These are phyloP conservation scores for Rotaria macrura DNA, from an alignment of 2,888 invertebrate species.

Conservation along the genomic window DNA sequence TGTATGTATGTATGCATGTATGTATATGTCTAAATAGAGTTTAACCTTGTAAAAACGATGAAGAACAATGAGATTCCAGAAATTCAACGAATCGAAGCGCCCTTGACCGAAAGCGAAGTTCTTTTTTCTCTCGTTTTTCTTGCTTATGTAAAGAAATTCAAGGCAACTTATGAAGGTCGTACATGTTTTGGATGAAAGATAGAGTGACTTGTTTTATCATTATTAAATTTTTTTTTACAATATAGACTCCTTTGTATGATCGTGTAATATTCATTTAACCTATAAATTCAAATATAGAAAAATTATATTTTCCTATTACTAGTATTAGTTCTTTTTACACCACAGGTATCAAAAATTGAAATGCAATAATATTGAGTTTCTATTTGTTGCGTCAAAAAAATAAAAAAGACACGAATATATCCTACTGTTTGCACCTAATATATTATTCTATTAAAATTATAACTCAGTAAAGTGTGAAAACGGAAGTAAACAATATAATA, in stretches of 20 bases:
- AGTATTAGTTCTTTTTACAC: too few species aligned
- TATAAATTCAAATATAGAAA: neutral
- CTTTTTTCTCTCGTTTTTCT: neutral
- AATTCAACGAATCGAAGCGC: neutral
- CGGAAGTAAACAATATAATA: neutral
- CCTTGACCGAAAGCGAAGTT: slow-evolving; percentile 3
- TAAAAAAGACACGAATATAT: too few species aligned
- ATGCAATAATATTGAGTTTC: too few species aligned
- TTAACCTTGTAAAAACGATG: slow-evolving; percentile 15
- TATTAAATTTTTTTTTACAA: neutral
- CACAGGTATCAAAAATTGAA: too few species aligned
- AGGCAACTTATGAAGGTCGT: slow-evolving; percentile 1
- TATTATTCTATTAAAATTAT: neutral
- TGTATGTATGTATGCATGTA: neutral
- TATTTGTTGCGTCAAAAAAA: too few species aligned
- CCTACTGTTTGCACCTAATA: too few species aligned
- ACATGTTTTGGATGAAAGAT: neutral
- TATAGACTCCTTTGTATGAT: neutral
- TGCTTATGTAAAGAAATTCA: neutral
- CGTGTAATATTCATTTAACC: neutral
- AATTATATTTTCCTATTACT: neutral
- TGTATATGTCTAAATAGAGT: neutral
- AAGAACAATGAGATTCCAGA: slow-evolving; percentile 8
- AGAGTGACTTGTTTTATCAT: neutral
- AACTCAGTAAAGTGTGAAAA: neutral